Evolutionary conservation across 2,797 vertebrate genomes (phyloP).

Genomic region (Cheracebus regulus): DNA sequence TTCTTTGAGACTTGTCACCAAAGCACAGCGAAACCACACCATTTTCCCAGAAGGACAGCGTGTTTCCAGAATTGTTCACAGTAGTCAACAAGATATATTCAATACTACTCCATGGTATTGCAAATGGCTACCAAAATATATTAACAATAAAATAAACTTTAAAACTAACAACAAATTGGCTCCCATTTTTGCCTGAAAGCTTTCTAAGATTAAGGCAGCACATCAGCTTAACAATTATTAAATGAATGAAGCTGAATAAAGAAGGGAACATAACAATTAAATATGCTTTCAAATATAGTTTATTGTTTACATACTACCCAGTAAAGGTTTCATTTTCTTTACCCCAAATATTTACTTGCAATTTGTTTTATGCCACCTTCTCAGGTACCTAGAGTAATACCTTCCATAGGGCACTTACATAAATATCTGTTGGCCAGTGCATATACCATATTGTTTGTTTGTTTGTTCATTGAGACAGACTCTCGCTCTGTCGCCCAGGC

Average conservation of each 20-base stretch:
- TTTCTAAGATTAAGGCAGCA: not conserved
- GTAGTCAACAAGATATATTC: not conserved
- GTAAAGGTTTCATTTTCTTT: not conserved
- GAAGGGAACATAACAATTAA: not conserved
- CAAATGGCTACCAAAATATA: not conserved
- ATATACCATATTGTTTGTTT: not conserved
- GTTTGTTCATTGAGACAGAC: not conserved
- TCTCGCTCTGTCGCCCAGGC: not conserved
- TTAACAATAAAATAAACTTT: not conserved
- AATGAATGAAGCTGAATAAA: not conserved
- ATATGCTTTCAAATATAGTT: not conserved
- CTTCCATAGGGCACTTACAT: not conserved
- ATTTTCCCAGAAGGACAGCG: not conserved
- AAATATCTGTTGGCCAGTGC: not conserved
- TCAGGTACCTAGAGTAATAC: not conserved
- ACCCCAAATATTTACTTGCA: not conserved
- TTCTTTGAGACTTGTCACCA: not conserved
- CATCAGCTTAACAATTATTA: not conserved
- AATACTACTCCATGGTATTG: fast-evolving
- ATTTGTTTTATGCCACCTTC: not conserved
- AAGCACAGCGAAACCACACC: not conserved
- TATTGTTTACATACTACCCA: not conserved
- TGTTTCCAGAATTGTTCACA: not conserved
- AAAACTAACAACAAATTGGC: not conserved
- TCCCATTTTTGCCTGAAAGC: not conserved